phyloP scores from a whole-genome alignment of 1,140 invertebrate genomes.

The Metopolophium dirhodum region DNA sequence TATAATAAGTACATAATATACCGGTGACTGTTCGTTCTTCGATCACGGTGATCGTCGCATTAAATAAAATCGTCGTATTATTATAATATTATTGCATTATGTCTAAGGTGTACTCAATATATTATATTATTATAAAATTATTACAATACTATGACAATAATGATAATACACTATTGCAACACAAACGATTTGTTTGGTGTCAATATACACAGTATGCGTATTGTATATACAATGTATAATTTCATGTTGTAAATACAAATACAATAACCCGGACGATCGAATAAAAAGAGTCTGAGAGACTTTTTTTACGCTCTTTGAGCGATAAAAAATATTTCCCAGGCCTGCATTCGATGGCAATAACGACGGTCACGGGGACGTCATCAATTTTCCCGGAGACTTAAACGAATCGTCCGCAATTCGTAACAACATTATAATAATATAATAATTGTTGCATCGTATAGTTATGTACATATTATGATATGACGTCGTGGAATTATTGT shows the following conservation, averaged over 20 bases:
- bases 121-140: neutral
- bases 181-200: neutral
- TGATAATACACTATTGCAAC: neutral
- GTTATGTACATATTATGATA: neutral
- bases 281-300: neutral
- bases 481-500: neutral
- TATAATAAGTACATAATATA: neutral
- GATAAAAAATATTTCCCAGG: neutral
- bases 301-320: neutral
- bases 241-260: neutral
- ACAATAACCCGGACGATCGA: neutral
- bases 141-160: neutral
- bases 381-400: conserved; percentile 35
- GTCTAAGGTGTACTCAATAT: neutral
- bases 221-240: neutral
- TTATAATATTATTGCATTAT: neutral
- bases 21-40: neutral
- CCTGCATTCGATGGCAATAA: neutral
- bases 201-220: neutral
- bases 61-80: neutral
- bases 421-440: neutral
- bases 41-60: neutral
- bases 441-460: neutral
- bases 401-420: conserved; percentile 48
- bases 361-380: neutral